A percentile compares a stretch with the other conserved stretches of the same genome.
These are phyloP conservation scores for Acrossocheilus fasciatus DNA, from an alignment of 2,797 vertebrate genomes.

Conservation along the genomic window DNA sequence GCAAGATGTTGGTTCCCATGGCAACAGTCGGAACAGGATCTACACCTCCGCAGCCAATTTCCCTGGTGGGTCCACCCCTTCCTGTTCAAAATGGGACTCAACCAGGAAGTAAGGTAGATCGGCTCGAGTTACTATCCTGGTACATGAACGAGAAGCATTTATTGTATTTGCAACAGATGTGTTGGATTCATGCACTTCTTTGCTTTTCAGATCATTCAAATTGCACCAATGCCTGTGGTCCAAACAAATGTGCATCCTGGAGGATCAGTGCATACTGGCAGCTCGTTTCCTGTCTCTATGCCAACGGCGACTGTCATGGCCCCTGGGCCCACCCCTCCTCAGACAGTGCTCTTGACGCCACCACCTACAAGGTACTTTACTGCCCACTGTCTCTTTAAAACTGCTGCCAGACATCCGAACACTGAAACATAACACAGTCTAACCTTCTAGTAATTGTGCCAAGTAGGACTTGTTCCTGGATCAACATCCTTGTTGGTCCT, in stretches of 20 bases:
- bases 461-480: conserved; percentile 12
- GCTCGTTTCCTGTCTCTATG: conserved; percentile 85
- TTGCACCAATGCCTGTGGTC: conserved; percentile 88
- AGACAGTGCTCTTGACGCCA: conserved; percentile 88
- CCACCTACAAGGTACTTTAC: conserved; percentile 85
- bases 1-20: conserved; percentile 90
- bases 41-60: conserved; percentile 82
- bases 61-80: conserved; percentile 86
- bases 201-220: conserved; percentile 85
- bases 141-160: not conserved
- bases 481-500: conserved; percentile 34
- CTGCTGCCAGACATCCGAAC: conserved; percentile 26
- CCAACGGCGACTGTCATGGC: conserved; percentile 79
- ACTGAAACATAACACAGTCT: not conserved
- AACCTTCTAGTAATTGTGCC: not conserved
- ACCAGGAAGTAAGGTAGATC: conserved; percentile 85
- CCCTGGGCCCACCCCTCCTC: conserved; percentile 80
- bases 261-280: conserved; percentile 77
- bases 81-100: conserved; percentile 87
- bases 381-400: conserved; percentile 10
- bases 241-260: conserved; percentile 77
- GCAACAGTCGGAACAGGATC: conserved; percentile 85
- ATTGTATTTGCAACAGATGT: not conserved
- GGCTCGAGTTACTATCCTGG: not conserved
- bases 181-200: not conserved